A percentile compares a stretch with the other conserved stretches of the same genome.
Conservation (phyloP, 2,797 vertebrate species). For the Fistularia commersonii region DNA sequence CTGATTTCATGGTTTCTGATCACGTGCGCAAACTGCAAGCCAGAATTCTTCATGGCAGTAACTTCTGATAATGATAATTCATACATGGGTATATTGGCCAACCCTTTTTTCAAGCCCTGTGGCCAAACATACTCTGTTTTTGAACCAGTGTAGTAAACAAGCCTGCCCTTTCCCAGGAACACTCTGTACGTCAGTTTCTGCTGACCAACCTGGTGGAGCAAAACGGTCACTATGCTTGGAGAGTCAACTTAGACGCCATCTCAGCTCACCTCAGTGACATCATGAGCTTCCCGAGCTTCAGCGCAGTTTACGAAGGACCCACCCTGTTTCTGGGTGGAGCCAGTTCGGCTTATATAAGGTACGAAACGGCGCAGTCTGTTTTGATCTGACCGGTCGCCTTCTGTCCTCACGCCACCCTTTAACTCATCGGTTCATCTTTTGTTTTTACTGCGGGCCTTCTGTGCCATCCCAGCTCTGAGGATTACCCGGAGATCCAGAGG, state of each 20-base stretch:
- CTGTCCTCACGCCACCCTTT: background rate
- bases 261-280: slow-evolving; percentile 79
- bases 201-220: slow-evolving; percentile 89
- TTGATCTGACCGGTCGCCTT: too few relatives aligned
- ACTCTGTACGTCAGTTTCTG: slow-evolving; percentile 83
- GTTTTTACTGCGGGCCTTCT: background rate
- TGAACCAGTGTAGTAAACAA: too few relatives aligned
- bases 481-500: slow-evolving; percentile 87
- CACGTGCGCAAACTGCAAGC: too few relatives aligned
- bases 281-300: slow-evolving; percentile 81
- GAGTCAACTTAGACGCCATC: slow-evolving; percentile 88
- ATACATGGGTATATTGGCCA: too few relatives aligned
- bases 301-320: slow-evolving; percentile 78
- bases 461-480: slow-evolving; percentile 75
- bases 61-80: too few relatives aligned
- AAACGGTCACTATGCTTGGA: slow-evolving; percentile 82
- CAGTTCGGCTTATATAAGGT: slow-evolving; percentile 90
- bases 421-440: background rate
- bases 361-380: slow-evolving; percentile 19
- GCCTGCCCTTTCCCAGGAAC: slow-evolving; percentile 65
- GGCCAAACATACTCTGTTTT: background rate
- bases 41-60: too few relatives aligned
- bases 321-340: slow-evolving; percentile 88
- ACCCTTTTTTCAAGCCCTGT: background rate
- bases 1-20: too few relatives aligned